A percentile compares a stretch with the other conserved stretches of the same genome.
These are phyloP conservation scores for Cotesia glomerata DNA, from an alignment of 1,140 invertebrate species.

Conservation along the genomic window DNA sequence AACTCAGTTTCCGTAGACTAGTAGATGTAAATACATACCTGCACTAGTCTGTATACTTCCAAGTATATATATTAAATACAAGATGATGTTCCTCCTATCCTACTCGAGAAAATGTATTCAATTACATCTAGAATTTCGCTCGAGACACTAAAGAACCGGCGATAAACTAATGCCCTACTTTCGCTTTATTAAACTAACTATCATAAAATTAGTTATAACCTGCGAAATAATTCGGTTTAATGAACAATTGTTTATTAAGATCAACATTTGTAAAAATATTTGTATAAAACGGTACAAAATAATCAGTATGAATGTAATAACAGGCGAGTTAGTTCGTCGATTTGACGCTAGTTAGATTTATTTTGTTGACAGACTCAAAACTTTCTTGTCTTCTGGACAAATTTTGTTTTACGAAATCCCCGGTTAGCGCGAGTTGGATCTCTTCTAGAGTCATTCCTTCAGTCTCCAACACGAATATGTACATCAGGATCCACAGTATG, in stretches of 20 bases:
- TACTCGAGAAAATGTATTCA: slow-evolving; percentile 2
- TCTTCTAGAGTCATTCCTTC: slow-evolving; percentile 70
- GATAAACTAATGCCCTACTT: background rate
- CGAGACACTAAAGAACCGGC: background rate
- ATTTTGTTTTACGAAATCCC: background rate
- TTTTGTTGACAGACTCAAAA: background rate
- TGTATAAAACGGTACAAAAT: too few species aligned
- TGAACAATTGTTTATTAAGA: too few species aligned
- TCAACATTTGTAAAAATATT: too few species aligned
- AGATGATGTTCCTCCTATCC: background rate
- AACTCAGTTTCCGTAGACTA: background rate
- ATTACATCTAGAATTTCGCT: background rate
- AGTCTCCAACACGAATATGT: slow-evolving; percentile 70
- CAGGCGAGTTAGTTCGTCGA: too few species aligned
- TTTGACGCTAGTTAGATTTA: background rate
- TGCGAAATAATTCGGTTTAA: slow-evolving; percentile 10
- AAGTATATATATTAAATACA: background rate
- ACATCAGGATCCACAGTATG: slow-evolving; percentile 65
- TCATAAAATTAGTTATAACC: background rate
- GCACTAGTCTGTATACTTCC: too few species aligned
- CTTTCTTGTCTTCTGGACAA: background rate
- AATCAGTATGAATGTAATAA: too few species aligned
- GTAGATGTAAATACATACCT: too few species aligned
- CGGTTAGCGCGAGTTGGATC: slow-evolving; percentile 51
- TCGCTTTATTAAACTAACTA: background rate